Conservation (phyloP, 53 echinoderm and acorn worm genomes). For the Mesocentrotus franciscanus region DNA sequence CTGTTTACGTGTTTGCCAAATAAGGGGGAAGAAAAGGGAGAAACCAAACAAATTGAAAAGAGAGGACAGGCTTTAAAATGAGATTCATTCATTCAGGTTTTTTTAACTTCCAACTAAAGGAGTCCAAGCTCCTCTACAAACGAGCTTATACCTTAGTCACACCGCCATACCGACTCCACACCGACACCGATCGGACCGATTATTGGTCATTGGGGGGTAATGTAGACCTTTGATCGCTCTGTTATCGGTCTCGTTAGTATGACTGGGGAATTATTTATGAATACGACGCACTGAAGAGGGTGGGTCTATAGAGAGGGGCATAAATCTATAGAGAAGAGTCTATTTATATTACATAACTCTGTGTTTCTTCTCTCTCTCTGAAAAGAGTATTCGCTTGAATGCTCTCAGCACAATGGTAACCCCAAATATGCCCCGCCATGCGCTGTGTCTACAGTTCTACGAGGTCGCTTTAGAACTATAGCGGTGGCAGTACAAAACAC, state of each 20-base stretch:
- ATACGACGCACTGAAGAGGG: background rate
- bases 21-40: background rate
- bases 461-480: background rate
- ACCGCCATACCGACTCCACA: background rate
- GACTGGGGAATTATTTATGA: background rate
- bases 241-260: too few relatives aligned
- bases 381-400: constrained; percentile 13
- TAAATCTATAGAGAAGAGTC: constrained; percentile 12
- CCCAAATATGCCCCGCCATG: background rate
- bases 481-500: background rate
- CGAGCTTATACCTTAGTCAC: background rate
- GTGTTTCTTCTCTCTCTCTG: background rate
- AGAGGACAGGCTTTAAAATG: constrained; percentile 8
- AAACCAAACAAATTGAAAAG: constrained; percentile 18
- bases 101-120: background rate
- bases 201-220: too few relatives aligned
- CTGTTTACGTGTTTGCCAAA: constrained; percentile 34
- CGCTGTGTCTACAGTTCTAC: background rate
- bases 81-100: background rate
- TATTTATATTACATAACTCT: constrained; percentile 33
- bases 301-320: background rate
- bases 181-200: too few relatives aligned
- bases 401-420: background rate
- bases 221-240: too few relatives aligned
- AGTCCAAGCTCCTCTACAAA: background rate